Base-by-base conservation (phyloP, 1,140 invertebrate species). In the Caenorhabditis latens region DNA sequence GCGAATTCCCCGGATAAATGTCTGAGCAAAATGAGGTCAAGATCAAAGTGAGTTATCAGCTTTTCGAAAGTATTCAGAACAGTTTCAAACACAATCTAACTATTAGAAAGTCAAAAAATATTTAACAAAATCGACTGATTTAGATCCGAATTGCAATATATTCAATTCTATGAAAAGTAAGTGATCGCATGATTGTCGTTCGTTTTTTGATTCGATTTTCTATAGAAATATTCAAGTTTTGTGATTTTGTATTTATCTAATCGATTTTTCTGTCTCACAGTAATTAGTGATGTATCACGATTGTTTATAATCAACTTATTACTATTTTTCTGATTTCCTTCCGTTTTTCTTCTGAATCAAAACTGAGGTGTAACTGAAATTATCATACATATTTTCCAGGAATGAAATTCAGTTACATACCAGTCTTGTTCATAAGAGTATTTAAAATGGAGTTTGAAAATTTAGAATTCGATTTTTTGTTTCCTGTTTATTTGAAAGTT, bases 161-260 rank as follows among this genome's bases (percentile, higher is more conserved):
- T 85, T 42, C 84, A 58, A 50, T 75, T 85, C n/a, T 85, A 85
- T 53, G 84, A 85, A 53, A 85, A 85, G 84, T 85, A 58, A 85
- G 84, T 85, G 63, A 21, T 67, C 32, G 84, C 67, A 67, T 85
- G 84, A 4, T 40, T 48, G 11, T n/a, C 48, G 13, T 58, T 67
- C 63, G 48, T 67, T 61, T 67, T 50, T 58, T 65, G 8, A n/a
- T 16, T 40, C 14, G 19, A 46, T 65, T 84, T 24, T 4, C 32
- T 32, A 0, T 32, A 16, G 7, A 48, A 50, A 84, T n/a, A 46
- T 40, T 3, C 14, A 6, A 71, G 1, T 85, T 75, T 85, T 21
- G 71, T 42, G 32, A 21, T 67, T 71, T 82, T 42, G 21, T 57
- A 14, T n/a, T 61, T 4, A 57, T 21, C 53, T 5, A 19, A 4